Percentiles rank a stretch among this genome's conserved stretches.
Conservation (phyloP, 2,113 vertebrate species). For the Oreochromis niloticus region DNA sequence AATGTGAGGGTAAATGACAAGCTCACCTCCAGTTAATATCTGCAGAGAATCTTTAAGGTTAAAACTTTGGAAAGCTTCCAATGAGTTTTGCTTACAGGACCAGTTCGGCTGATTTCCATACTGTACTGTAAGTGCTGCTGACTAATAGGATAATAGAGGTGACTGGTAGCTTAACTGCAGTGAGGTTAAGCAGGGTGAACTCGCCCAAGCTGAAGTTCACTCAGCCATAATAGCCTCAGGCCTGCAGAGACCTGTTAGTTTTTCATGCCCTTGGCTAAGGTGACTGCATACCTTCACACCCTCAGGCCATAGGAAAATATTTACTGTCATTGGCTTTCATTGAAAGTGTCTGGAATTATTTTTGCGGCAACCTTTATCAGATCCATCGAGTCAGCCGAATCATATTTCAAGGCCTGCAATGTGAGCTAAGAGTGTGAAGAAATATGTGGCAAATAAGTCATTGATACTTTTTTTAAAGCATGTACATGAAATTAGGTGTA, state of each 20-base stretch:
- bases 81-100: neutral
- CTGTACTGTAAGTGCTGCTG: neutral
- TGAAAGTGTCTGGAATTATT: neutral
- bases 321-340: neutral
- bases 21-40: neutral
- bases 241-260: constrained; percentile 9
- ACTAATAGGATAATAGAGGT: constrained; percentile 36
- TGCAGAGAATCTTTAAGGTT: neutral
- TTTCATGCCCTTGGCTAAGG: neutral
- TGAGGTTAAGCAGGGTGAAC: neutral
- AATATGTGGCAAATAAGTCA: neutral
- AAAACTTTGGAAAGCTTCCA: neutral
- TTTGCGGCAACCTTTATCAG: neutral
- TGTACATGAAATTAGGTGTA: neutral
- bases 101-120: neutral
- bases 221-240: constrained; percentile 12
- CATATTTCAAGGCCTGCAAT: neutral
- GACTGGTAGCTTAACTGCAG: constrained; percentile 15
- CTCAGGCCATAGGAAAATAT: neutral
- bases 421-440: neutral
- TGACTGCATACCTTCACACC: neutral
- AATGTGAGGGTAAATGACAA: neutral
- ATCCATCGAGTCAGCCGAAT: neutral
- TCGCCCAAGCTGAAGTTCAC: constrained; percentile 4
- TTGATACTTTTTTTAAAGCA: neutral